Evolutionary conservation across 2,888 invertebrate species (phyloP).

Genomic region (Ametastegia equiseti): DNA sequence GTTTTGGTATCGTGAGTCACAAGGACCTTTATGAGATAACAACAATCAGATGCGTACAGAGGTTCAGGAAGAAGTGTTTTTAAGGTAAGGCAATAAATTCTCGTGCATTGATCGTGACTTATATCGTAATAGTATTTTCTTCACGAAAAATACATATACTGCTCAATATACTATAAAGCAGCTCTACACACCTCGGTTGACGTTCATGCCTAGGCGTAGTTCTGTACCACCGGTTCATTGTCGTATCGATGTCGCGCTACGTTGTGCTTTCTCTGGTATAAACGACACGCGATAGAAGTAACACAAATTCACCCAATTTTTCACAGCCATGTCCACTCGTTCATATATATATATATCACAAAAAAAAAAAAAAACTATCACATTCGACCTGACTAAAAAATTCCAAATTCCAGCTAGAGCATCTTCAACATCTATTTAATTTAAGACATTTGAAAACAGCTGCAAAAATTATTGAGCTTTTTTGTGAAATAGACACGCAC

Average conservation of each 20-base stretch:
- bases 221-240: conserved; percentile 40
- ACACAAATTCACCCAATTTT: conserved; percentile 11
- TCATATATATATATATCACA: background rate
- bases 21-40: background rate
- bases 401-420: background rate
- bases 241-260: conserved; percentile 36
- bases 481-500: background rate
- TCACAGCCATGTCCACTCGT: conserved; percentile 32
- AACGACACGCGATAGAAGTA: background rate
- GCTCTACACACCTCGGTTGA: conserved; percentile 36
- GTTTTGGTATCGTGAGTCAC: background rate
- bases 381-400: background rate
- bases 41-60: background rate
- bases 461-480: background rate
- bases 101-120: background rate
- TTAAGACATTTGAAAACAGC: background rate
- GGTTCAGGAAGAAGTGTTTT: background rate
- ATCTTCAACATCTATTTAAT: too few relatives aligned
- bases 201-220: conserved; percentile 45
- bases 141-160: background rate
- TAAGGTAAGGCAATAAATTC: conserved; percentile 4
- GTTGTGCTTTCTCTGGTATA: conserved; percentile 20
- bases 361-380: background rate
- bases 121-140: too few relatives aligned
- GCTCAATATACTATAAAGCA: background rate